A percentile compares a stretch with the other conserved stretches of the same genome.
Conservation (phyloP, 2,888 invertebrate species). For the Schizotus pectinicornis region DNA sequence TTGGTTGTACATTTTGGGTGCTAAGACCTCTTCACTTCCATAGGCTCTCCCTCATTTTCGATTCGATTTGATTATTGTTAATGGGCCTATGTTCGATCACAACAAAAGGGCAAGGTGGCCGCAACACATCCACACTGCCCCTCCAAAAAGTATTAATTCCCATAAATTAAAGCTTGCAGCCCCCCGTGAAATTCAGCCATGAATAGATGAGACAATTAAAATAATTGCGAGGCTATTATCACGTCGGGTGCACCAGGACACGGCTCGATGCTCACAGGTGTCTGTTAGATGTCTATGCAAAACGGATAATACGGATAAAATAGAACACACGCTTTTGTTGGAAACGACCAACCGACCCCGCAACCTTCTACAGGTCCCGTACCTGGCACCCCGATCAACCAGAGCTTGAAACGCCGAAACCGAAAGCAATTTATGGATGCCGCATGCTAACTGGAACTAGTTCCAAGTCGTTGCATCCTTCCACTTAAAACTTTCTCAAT, state of each 20-base stretch:
- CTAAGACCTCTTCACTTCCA: too few relatives aligned
- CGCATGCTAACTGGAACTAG: background rate
- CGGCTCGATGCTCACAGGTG: conserved; percentile 46
- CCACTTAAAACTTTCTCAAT: too few relatives aligned
- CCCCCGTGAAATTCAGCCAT: conserved; percentile 5
- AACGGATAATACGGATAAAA: conserved; percentile 8
- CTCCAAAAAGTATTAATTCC: background rate
- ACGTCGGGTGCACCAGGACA: conserved; percentile 42
- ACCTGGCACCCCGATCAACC: conserved; percentile 18
- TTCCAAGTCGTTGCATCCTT: background rate
- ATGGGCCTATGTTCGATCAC: background rate
- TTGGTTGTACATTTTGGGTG: too few relatives aligned
- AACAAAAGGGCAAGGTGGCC: background rate
- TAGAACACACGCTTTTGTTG: conserved; percentile 1
- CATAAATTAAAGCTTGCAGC: conserved; percentile 7
- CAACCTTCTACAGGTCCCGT: conserved; percentile 16
- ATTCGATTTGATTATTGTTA: background rate
- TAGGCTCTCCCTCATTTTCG: background rate
- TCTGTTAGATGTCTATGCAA: conserved; percentile 9
- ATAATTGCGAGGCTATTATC: conserved; percentile 48
- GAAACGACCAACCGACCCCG: background rate
- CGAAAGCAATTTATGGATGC: conserved; percentile 35
- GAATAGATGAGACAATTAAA: conserved; percentile 43
- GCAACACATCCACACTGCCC: background rate
- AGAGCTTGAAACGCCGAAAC: conserved; percentile 28